A percentile compares a stretch with the other conserved stretches of the same genome.
These are phyloP conservation scores for Trachymyrmex cornetzi DNA, from an alignment of 1,140 invertebrate species.

Conservation along the genomic window DNA sequence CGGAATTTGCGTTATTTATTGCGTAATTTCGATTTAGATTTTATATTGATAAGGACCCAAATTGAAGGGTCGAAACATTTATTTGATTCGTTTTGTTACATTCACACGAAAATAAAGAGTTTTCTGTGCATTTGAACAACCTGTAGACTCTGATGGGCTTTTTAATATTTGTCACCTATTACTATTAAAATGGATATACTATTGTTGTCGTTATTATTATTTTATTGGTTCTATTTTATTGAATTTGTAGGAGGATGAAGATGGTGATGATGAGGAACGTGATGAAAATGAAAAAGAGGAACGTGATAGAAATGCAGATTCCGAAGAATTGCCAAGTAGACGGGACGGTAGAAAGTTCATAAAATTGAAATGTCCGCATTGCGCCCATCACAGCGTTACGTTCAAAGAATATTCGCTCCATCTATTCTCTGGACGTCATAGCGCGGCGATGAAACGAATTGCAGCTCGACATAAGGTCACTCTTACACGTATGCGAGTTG, in stretches of 20 bases:
- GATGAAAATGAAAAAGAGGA: constrained; percentile 84
- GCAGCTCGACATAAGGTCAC: constrained; percentile 91
- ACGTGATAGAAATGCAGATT: constrained; percentile 76
- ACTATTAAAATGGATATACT: not conserved
- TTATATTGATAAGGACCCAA: no score
- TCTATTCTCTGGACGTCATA: constrained; percentile 90
- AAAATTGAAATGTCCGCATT: constrained; percentile 92
- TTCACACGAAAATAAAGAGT: no score
- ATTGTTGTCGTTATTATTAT: not conserved
- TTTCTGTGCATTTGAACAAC: no score
- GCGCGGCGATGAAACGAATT: constrained; percentile 90
- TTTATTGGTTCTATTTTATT: constrained; percentile 2
- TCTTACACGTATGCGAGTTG: constrained; percentile 90
- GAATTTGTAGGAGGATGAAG: constrained; percentile 77
- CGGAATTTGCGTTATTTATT: no score
- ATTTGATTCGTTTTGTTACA: no score
- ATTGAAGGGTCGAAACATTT: no score
- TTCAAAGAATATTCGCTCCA: constrained; percentile 92
- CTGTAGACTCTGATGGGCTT: no score
- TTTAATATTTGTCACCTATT: no score
- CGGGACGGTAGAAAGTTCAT: constrained; percentile 88
- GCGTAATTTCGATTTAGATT: no score
- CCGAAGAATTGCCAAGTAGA: constrained; percentile 83
- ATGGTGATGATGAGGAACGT: constrained; percentile 86
- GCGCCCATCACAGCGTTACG: constrained; percentile 90